phyloP scores from a whole-genome alignment of 2,797 vertebrate species.

The Bryconaethiops microstoma region DNA sequence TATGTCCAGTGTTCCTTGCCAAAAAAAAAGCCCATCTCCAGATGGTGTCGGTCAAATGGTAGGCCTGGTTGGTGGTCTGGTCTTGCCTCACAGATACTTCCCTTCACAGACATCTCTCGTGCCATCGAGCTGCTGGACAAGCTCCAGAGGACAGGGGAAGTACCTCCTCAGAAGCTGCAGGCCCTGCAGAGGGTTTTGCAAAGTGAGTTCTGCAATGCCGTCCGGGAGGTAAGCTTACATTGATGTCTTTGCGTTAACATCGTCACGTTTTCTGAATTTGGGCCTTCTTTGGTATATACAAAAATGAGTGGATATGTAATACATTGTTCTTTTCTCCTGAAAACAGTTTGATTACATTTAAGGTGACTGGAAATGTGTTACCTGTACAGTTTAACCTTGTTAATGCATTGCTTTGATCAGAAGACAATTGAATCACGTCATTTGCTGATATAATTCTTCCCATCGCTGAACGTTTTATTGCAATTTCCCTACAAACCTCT shows the following conservation, averaged over 20 bases:
- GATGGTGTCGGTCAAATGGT: conserved; percentile 18
- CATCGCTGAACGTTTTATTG: background rate
- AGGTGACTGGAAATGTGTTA: background rate
- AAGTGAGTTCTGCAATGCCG: conserved; percentile 98
- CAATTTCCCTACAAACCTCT: background rate
- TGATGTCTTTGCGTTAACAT: too few species aligned
- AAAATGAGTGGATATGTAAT: background rate
- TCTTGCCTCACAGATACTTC: conserved; percentile 36
- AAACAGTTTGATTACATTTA: background rate
- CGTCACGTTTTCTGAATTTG: too few species aligned
- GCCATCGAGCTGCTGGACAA: conserved; percentile 97
- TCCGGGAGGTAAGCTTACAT: conserved; percentile 87
- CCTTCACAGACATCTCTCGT: conserved; percentile 90
- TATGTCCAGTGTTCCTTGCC: background rate
- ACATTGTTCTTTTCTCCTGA: background rate
- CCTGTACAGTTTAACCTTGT: background rate
- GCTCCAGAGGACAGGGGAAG: conserved; percentile 94
- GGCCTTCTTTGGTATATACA: background rate
- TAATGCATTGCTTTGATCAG: conserved; percentile 10
- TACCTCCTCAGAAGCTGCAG: conserved; percentile 96
- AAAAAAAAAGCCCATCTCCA: conserved; percentile 1
- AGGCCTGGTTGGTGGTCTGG: background rate
- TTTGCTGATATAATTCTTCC: background rate
- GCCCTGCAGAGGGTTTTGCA: conserved; percentile 96
- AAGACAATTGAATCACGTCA: background rate